These are phyloP conservation scores for Vespertilio murinus DNA, from an alignment of 2,797 vertebrate species.

Conservation along the genomic window DNA sequence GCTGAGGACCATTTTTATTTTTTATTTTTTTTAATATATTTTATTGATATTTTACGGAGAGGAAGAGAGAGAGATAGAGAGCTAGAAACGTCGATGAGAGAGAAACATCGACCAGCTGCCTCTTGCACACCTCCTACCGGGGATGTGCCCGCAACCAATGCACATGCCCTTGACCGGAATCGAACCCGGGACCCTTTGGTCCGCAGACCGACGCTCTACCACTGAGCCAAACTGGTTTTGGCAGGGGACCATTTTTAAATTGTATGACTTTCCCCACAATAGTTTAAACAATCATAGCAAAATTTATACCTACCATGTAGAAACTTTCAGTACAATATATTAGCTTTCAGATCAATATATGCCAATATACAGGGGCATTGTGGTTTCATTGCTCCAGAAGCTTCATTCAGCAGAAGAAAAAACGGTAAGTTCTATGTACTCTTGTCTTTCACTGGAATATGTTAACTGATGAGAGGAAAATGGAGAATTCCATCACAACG, in stretches of 20 bases:
- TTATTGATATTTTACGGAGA: no score
- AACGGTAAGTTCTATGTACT: background rate
- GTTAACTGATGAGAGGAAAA: background rate
- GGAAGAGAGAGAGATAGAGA: no score
- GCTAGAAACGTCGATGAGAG: no score
- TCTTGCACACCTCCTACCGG: no score
- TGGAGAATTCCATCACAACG: background rate
- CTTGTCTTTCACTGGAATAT: background rate
- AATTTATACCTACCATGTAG: background rate
- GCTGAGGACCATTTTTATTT: background rate
- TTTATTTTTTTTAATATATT: no score
- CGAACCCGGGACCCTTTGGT: no score
- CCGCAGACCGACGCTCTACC: no score
- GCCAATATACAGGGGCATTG: background rate
- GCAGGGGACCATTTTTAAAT: background rate
- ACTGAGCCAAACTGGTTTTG: no score
- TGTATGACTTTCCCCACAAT: background rate
- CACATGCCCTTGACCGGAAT: no score
- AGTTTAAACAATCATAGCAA: slow-evolving; percentile 19
- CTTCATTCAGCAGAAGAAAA: slow-evolving; percentile 15
- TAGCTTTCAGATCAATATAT: background rate
- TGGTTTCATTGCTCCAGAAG: background rate
- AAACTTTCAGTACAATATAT: slow-evolving; percentile 7
- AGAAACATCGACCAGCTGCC: no score
- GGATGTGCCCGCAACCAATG: no score